Conservation (phyloP, 2,888 invertebrate species). For the Resseliella maxima region DNA sequence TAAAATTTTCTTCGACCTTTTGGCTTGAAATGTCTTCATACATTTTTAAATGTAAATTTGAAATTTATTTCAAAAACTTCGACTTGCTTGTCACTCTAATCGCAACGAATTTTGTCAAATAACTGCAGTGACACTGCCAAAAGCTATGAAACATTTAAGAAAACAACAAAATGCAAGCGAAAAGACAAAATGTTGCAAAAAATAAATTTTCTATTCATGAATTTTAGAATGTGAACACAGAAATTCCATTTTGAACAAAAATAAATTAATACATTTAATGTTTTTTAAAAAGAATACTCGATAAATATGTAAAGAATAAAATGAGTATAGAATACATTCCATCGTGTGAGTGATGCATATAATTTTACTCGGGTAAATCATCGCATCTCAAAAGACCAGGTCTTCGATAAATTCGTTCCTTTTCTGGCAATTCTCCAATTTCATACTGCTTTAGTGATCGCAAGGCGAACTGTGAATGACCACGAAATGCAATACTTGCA, state of each 20-base stretch:
- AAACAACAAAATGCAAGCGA: too few species aligned
- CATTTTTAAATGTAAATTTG: too few species aligned
- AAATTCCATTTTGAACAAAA: neutral
- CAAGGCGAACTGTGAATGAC: constrained; percentile 77
- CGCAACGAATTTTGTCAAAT: too few species aligned
- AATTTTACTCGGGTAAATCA: constrained; percentile 53
- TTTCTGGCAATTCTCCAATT: constrained; percentile 80
- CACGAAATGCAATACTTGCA: constrained; percentile 84
- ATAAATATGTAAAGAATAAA: neutral
- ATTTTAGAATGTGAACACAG: neutral
- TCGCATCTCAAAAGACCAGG: constrained; percentile 31
- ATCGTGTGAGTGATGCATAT: neutral
- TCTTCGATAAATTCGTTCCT: constrained; percentile 77
- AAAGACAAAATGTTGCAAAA: too few species aligned
- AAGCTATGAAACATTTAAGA: too few species aligned
- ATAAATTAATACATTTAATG: constrained; percentile 1
- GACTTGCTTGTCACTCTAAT: too few species aligned
- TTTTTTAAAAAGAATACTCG: constrained; percentile 12
- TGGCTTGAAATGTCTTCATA: too few species aligned
- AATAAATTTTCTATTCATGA: too few species aligned
- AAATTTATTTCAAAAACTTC: too few species aligned
- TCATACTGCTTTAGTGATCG: constrained; percentile 76
- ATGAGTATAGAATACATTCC: neutral
- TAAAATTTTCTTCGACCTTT: too few species aligned
- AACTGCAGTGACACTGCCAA: too few species aligned